phyloP scores from a whole-genome alignment of 2,888 invertebrate genomes.

The Sminthurinus aureus region DNA sequence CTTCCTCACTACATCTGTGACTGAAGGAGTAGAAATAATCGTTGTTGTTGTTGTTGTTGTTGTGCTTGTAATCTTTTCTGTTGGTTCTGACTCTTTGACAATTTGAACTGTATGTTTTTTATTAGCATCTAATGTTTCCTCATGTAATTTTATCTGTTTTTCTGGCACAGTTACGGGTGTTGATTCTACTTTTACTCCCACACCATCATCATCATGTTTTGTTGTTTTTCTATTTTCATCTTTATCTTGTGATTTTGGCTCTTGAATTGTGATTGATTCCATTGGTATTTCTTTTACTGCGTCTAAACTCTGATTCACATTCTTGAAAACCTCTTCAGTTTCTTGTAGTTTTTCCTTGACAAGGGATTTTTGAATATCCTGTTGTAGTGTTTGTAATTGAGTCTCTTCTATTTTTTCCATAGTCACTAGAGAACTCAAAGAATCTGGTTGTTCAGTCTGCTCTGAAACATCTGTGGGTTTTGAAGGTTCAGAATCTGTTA shows the following conservation, averaged over 20 bases:
- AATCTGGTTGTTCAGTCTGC: neutral
- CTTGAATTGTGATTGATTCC: neutral
- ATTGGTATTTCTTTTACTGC: slow-evolving; percentile 26
- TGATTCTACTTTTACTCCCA: neutral
- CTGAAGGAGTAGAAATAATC: too few relatives aligned
- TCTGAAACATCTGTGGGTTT: neutral
- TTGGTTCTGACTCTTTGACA: neutral
- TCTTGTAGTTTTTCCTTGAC: slow-evolving; percentile 35
- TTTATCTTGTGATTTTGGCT: neutral
- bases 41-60: too few relatives aligned
- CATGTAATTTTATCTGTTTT: neutral
- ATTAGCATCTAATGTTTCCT: neutral
- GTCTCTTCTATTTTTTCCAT: slow-evolving; percentile 26
- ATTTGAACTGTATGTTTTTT: neutral
- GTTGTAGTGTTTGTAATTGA: neutral
- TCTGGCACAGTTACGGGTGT: neutral
- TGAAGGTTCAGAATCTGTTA: neutral
- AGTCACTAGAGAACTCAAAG: neutral
- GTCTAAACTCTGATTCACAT: slow-evolving; percentile 15
- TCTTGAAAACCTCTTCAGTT: slow-evolving; percentile 11
- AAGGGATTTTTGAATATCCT: slow-evolving; percentile 6
- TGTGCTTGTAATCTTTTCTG: neutral
- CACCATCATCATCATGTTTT: too few relatives aligned
- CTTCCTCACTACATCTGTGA: neutral
- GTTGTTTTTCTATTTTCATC: neutral